A percentile compares a stretch with the other conserved stretches of the same genome.
Evolutionary conservation across 64 coral and sea anemone species (phyloP).

Genomic region (Orbicella faveolata): DNA sequence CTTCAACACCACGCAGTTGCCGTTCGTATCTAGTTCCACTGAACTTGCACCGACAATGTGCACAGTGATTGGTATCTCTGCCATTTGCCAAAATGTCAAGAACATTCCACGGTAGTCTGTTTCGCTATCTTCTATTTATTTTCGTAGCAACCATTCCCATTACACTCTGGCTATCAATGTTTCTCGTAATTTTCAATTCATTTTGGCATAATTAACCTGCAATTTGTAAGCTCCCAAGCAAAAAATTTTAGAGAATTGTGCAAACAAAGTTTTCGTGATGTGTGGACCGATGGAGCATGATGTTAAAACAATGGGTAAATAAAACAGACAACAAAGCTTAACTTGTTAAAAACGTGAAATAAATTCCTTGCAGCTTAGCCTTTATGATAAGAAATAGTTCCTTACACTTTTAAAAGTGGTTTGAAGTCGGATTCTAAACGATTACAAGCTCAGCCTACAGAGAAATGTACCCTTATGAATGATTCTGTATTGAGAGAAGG

Average conservation of each 20-base stretch:
- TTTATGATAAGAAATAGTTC: too few species aligned
- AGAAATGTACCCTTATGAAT: too few species aligned
- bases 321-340: neutral
- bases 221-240: neutral
- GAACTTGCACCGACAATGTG: too few species aligned
- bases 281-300: neutral
- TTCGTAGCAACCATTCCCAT: slow-evolving; percentile 1
- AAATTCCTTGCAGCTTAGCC: too few species aligned
- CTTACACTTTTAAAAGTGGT: too few species aligned
- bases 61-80: neutral
- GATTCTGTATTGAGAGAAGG: too few species aligned
- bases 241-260: neutral
- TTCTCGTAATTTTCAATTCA: neutral
- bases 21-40: too few species aligned
- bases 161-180: neutral
- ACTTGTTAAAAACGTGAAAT: neutral
- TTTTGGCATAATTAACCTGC: neutral
- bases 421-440: too few species aligned
- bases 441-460: too few species aligned
- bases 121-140: neutral
- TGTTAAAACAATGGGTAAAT: neutral
- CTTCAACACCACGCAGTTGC: neutral
- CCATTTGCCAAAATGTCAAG: slow-evolving; percentile 1
- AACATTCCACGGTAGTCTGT: slow-evolving; percentile 33
- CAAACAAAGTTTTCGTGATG: slow-evolving; percentile 12